Conservation (phyloP, 2,797 vertebrate species). For the Anas flavirostris region DNA sequence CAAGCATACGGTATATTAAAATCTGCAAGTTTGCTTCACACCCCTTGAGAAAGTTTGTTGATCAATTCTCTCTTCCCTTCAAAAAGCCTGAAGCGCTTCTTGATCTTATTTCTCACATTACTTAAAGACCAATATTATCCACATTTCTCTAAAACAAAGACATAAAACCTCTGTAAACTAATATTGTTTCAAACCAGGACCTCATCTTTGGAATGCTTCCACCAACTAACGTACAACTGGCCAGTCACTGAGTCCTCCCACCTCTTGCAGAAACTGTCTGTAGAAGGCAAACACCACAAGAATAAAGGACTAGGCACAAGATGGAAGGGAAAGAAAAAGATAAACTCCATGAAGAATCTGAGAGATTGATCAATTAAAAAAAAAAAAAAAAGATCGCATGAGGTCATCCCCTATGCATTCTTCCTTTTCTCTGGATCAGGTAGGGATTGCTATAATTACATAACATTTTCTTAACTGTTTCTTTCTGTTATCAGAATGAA, state of each 20-base stretch:
- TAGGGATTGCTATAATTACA: background rate
- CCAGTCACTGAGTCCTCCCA: background rate
- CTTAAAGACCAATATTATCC: background rate
- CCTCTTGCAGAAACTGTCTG: background rate
- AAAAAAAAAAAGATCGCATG: background rate
- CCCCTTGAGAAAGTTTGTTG: background rate
- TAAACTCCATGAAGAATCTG: accelerated
- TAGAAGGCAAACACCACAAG: background rate
- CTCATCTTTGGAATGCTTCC: background rate
- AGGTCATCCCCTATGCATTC: background rate
- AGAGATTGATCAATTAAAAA: background rate
- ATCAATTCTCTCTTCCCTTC: background rate
- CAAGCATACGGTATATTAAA: background rate
- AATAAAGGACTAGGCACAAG: background rate
- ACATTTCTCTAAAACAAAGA: background rate
- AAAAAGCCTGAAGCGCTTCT: background rate
- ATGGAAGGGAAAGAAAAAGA: background rate
- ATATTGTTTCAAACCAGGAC: background rate
- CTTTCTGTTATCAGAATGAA: conserved; percentile 9
- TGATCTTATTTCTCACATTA: background rate
- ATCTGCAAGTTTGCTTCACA: background rate
- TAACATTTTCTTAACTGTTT: background rate
- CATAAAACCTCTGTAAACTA: background rate
- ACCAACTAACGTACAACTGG: background rate
- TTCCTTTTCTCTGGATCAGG: background rate